These are phyloP conservation scores for Misgurnus mizolepis DNA, from an alignment of 2,113 vertebrate species.

Conservation along the genomic window DNA sequence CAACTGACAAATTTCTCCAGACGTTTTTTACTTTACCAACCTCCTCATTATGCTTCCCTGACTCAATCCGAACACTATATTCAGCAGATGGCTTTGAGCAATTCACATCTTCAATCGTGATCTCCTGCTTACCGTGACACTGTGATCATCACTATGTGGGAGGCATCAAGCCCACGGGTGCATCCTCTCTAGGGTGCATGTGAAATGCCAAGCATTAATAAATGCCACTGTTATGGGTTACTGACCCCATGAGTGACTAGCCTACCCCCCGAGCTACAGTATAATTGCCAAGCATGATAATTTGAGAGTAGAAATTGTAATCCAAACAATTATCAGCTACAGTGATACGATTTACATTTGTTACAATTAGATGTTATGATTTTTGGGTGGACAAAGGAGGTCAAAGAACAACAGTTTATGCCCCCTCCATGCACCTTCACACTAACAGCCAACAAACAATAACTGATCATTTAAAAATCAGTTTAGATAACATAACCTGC, in stretches of 20 bases:
- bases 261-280: neutral
- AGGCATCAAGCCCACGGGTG: neutral
- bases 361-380: too few species aligned
- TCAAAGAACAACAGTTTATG: too few species aligned
- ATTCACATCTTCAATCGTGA: neutral
- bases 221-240: constrained; percentile 37
- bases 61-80: neutral
- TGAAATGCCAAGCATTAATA: constrained; percentile 41
- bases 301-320: constrained; percentile 8
- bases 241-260: constrained; percentile 36
- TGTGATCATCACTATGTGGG: neutral
- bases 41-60: neutral
- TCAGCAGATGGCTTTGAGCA: neutral
- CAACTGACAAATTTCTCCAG: neutral
- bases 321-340: neutral
- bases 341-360: too few species aligned
- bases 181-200: constrained; percentile 7
- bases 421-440: too few species aligned
- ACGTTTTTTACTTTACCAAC: neutral
- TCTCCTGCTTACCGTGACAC: neutral
- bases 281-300: constrained; percentile 16
- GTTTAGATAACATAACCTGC: too few species aligned
- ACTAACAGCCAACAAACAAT: too few species aligned
- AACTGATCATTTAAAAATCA: too few species aligned
- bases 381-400: neutral